Base-by-base conservation (phyloP, 2,113 vertebrate species). In the Tychaedon coryphoeus region DNA sequence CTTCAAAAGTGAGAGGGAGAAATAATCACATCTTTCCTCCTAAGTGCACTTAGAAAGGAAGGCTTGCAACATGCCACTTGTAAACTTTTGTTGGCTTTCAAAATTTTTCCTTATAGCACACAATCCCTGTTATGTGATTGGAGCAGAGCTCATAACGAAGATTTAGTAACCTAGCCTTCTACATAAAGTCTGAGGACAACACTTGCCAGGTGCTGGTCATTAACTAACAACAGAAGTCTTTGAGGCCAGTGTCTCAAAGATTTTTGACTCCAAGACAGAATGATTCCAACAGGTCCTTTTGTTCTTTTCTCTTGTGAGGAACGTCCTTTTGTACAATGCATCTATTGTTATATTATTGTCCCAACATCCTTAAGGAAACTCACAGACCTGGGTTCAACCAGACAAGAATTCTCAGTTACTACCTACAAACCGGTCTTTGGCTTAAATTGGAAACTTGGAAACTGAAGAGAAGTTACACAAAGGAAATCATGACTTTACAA, bases 401-500 rank as follows among this genome's bases (percentile, higher is more conserved):
- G 15, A 74, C 15, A 61, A 60, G 23, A 84, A 78, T 34, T 75
- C 71, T 20, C 24, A 58, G 42, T 25, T 48, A n/a, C 61, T 70
- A 8, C 29, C 33, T 88, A 82, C 6, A 78, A 67, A 71, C 1
- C 26, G 14, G 19, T 23, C 65, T 87, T 77, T 36, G 38, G 22
- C 25, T 66, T 47, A 71, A 66, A 87, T 13, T 2, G 1, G 14
- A 54, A 78, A 85, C 0, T 15, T 1, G 1, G 9, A 53, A 81
- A 87, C 0, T 0, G 42, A 90, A 79, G n/a, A 87, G 45, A 67
- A 89, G 40, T 61, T 83, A 47, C 22, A 83, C 14, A 53, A 54
- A 85, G 33, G 20, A 93, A 87, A 90, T 47, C 5, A 66, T 34
- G 23, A 87, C 33, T 90, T 82, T 54, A 76, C 28, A 88, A 73